Conservation (phyloP, 2,888 invertebrate species). For the Idaea dimidiata region DNA sequence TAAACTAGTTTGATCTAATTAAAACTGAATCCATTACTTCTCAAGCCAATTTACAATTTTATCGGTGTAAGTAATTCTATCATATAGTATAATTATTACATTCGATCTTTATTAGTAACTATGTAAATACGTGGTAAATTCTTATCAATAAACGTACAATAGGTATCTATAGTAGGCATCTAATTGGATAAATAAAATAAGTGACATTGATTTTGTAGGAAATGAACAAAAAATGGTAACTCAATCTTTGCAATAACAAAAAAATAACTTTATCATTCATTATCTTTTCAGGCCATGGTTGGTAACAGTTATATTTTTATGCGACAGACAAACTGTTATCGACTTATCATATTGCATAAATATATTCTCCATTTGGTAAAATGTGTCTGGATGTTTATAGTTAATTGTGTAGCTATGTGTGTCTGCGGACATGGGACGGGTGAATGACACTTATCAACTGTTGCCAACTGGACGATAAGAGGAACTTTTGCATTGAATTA, state of each 20-base stretch:
- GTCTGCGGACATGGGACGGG: conserved; percentile 32
- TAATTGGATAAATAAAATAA: too few species aligned
- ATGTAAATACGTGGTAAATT: not conserved
- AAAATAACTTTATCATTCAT: conserved; percentile 19
- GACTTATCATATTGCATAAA: conserved; percentile 36
- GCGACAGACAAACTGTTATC: conserved; percentile 29
- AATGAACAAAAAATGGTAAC: conserved; percentile 14
- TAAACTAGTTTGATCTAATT: not conserved
- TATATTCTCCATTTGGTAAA: conserved; percentile 24
- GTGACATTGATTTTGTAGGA: not conserved
- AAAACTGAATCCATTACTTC: not conserved
- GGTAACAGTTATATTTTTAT: conserved; percentile 29
- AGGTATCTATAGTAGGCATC: too few species aligned
- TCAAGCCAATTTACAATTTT: not conserved
- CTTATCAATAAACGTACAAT: too few species aligned
- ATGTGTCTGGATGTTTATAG: conserved; percentile 28
- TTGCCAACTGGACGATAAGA: conserved; percentile 39
- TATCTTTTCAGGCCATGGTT: conserved; percentile 38
- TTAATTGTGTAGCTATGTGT: conserved; percentile 32
- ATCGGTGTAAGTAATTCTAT: not conserved
- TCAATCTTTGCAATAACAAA: conserved; percentile 11
- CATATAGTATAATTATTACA: not conserved
- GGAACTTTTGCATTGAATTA: conserved; percentile 32
- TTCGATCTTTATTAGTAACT: not conserved
- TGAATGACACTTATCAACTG: conserved; percentile 44